Evolutionary conservation across 2,888 invertebrate species (phyloP).

Genomic region (Ennomos fuscantarius): DNA sequence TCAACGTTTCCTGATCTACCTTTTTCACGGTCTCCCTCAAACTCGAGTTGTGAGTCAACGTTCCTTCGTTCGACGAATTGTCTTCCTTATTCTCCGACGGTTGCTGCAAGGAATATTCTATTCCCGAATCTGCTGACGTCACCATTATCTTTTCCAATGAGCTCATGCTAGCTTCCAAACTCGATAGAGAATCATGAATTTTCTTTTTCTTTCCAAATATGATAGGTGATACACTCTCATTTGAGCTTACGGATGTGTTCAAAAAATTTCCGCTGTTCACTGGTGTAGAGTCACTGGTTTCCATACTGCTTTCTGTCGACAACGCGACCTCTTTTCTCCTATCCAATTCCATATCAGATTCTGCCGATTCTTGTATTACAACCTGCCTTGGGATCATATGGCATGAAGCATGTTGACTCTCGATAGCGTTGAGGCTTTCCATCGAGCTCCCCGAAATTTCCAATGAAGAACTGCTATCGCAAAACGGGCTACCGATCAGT

Average conservation of each 20-base stretch:
- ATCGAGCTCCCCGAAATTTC: conserved; percentile 81
- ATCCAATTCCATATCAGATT: conserved; percentile 60
- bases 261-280: conserved; percentile 64
- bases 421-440: conserved; percentile 71
- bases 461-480: conserved; percentile 77
- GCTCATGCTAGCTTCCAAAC: conserved; percentile 80
- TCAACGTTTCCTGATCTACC: conserved; percentile 64
- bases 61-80: conserved; percentile 79
- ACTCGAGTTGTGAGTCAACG: conserved; percentile 77
- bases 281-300: conserved; percentile 73
- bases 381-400: conserved; percentile 44
- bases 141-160: conserved; percentile 76
- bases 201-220: conserved; percentile 74
- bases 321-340: conserved; percentile 63
- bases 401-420: conserved; percentile 45
- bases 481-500: conserved; percentile 66
- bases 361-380: conserved; percentile 52
- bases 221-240: conserved; percentile 79
- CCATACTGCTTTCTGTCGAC: conserved; percentile 74
- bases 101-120: conserved; percentile 76
- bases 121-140: conserved; percentile 79
- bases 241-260: conserved; percentile 77
- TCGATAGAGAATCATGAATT: conserved; percentile 77
- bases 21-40: conserved; percentile 66
- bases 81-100: conserved; percentile 72